Conservation (phyloP, 2,113 vertebrate species). For the Collichthys lucidus region DNA sequence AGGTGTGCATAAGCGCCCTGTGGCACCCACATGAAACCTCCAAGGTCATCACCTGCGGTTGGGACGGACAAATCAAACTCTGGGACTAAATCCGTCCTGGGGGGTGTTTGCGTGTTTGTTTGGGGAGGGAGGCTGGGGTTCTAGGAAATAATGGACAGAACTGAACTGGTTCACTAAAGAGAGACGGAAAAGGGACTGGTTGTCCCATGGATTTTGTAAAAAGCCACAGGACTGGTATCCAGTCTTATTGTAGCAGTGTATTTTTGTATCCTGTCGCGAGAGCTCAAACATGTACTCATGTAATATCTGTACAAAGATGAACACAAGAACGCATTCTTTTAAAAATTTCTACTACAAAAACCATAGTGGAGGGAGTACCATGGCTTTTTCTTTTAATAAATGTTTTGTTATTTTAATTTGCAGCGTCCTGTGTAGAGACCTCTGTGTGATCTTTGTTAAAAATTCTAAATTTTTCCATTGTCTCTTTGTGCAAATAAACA, state of each 20-base stretch:
- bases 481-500: constrained; percentile 77
- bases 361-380: not conserved
- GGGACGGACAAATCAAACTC: constrained; percentile 98
- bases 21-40: constrained; percentile 99
- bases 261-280: constrained; percentile 58
- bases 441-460: constrained; percentile 30
- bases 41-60: constrained; percentile 98
- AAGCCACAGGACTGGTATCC: constrained; percentile 84
- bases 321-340: constrained; percentile 22
- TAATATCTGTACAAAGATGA: constrained; percentile 55
- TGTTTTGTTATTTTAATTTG: constrained; percentile 33
- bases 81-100: constrained; percentile 88
- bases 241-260: constrained; percentile 71
- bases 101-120: not conserved
- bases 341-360: constrained; percentile 14
- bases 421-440: constrained; percentile 13
- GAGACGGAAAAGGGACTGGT: not conserved
- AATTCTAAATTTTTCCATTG: constrained; percentile 12
- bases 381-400: constrained; percentile 1
- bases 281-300: constrained; percentile 23
- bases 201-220: constrained; percentile 23
- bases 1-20: constrained; percentile 97
- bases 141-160: not conserved
- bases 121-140: not conserved
- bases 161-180: constrained; percentile 23